Evolutionary conservation across 2,888 invertebrate species (phyloP), one percentile per base, ranked within the genome.

Genomic region (Halictus ligatus): DNA sequence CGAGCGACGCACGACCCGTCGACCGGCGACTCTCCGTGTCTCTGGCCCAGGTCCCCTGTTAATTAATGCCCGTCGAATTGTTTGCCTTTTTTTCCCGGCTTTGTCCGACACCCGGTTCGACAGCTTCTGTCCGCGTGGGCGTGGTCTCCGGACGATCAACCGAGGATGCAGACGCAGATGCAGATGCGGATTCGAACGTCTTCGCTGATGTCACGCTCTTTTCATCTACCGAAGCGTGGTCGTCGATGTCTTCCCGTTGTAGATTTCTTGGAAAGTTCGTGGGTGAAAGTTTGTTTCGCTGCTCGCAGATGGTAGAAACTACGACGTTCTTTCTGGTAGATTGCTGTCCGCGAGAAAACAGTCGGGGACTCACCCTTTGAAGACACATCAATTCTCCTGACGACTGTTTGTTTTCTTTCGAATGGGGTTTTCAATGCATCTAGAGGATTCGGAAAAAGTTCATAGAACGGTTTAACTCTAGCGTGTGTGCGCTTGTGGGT

Each of bases 1-100:
- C 25, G 46, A 25, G 10, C 46, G 29, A 74, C 25, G 21, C 35
- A 2, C 18, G 21, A 73, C 35, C 7, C 54, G 29, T 7, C 35
- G n/a, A 12, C 64, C 25, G 29, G 64, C 64, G 64, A 64, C 18
- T 8, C 35, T 46, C 21, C 25, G 25, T 60, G 25, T 54, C 58
- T 48, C 58, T 71, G 8, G 46, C 21, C n/a, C 46, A 8, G n/a
- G 40, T n/a, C 46, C 60, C 25, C 69, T 64, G 81, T 78, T 81
- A 81, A 86, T 86, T 86, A 85, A 81, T 64, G 67, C 67, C 50
- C 29, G 67, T 35, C n/a, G 76, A 18, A 50, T 85, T 46, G 46
- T 48, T 29, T 2, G 13, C 8, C 40, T n/a, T 48, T 58, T 48
- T 58, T 60, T 8, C 1, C 6, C 35, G 35, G 2, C 58, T 18